Evolutionary conservation across 2,113 vertebrate species (phyloP), one percentile per base, ranked within the genome.

Genomic region (Progne subis): DNA sequence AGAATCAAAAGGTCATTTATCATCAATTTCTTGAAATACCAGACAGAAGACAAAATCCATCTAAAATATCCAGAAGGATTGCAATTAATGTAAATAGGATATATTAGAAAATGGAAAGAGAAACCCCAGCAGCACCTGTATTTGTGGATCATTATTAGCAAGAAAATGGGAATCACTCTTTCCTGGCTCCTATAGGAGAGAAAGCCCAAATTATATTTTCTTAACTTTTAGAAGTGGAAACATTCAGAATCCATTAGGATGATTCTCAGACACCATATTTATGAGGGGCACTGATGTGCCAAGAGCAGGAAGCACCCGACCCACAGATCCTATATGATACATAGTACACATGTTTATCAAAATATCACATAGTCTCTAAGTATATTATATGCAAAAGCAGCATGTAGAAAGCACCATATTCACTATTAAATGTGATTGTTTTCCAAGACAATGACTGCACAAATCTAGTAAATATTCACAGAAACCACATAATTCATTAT

Each of bases 1-100:
- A 79, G 84, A 81, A 96, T 67, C 34, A 82, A 75, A 95, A 93
- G 88, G 92, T 90, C 94, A 86, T 83, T 88, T 76, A 81, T 90
- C 75, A 96, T 82, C 59, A 74, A 80, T 80, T 82, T 60, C 80
- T 96, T 92, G 50, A 69, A 88, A 88, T 31, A 71, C 29, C 92
- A 95, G 94, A 61, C 34, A 92, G 93, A 92, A 82, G 37, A 95
- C 50, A 55, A 61, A 76, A 86, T 46, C n/a, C 32, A 70, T 29
- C 29, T 63, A 81, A 91, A 85, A 88, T 47, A 49, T 95, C 81
- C 61, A 71, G 57, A 82, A 95, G 32, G 32, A 68, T 4, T 50
- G 18, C 29, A 87, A 88, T 49, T 91, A 94, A 74, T 32, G 69
- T 26, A 96, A 71, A 55, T 19, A 79, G 56, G 56, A 19, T 59